Evolutionary conservation across 1,140 invertebrate genomes (phyloP).

Genomic region (Coptotermes formosanus): DNA sequence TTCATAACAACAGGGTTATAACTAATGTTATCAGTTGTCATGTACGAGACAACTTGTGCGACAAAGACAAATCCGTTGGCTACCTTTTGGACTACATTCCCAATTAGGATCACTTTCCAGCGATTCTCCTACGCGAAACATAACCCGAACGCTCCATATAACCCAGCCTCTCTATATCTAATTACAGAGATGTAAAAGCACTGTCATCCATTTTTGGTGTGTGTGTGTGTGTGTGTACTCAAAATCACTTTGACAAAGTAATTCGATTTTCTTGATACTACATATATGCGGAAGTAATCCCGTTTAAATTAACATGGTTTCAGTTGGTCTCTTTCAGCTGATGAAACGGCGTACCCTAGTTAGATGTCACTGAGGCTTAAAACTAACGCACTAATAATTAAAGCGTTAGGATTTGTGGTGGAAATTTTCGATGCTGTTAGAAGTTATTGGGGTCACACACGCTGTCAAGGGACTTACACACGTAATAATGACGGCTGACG

Average conservation of each 20-base stretch:
- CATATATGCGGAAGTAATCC: neutral
- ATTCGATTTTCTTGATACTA: conserved; percentile 17
- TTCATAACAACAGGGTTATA: no score
- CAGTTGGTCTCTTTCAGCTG: neutral
- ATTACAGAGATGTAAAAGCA: neutral
- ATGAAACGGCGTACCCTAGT: neutral
- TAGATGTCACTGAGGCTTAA: conserved; percentile 4
- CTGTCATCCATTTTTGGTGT: neutral
- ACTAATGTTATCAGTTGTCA: no score
- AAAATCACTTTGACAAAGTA: conserved; percentile 6
- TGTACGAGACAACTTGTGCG: no score
- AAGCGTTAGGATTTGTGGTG: neutral
- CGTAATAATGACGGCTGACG: neutral
- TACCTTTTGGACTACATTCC: neutral
- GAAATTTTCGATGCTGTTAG: neutral
- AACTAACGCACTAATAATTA: conserved; percentile 17
- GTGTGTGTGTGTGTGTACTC: neutral
- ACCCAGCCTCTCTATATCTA: neutral
- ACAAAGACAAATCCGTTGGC: neutral
- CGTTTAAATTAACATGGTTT: conserved; percentile 15
- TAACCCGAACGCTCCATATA: neutral
- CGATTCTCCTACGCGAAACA: neutral
- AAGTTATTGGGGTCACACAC: neutral
- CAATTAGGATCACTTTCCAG: neutral
- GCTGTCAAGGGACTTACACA: neutral